These are phyloP conservation scores for Halisarca cf. caerulea DNA, from an alignment of 37 sponge, comb jelly and placozoan genomes.

Conservation along the genomic window DNA sequence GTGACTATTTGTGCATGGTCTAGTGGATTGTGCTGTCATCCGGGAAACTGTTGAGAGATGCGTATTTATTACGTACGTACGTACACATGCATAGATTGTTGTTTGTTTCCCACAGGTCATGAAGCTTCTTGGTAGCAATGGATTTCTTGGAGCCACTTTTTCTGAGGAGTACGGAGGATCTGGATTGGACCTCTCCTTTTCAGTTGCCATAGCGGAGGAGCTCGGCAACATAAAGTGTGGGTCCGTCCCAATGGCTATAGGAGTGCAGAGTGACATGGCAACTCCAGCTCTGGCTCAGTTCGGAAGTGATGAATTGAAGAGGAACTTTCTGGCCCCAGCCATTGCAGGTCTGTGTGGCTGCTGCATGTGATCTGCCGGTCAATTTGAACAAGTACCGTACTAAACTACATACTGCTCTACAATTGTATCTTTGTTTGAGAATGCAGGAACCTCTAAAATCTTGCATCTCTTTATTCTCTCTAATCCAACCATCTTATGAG, in stretches of 20 bases:
- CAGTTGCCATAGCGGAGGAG: conserved; percentile 88
- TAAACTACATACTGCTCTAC: too few species aligned
- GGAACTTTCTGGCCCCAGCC: conserved; percentile 77
- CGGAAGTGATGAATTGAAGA: conserved; percentile 84
- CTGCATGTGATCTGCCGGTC: too few species aligned
- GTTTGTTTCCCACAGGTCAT: conserved; percentile 71
- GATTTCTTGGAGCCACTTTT: conserved; percentile 85
- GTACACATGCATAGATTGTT: too few species aligned
- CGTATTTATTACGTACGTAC: too few species aligned
- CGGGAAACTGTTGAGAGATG: too few species aligned
- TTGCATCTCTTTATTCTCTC: too few species aligned
- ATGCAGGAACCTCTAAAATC: too few species aligned
- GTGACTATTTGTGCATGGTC: too few species aligned
- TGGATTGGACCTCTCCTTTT: conserved; percentile 83
- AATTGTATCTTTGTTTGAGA: too few species aligned
- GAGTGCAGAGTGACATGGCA: conserved; percentile 95
- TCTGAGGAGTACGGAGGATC: conserved; percentile 88
- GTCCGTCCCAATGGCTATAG: conserved; percentile 92
- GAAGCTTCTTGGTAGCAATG: conserved; percentile 84
- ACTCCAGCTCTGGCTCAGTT: conserved; percentile 84
- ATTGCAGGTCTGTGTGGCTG: conserved; percentile 47
- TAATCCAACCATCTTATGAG: too few species aligned
- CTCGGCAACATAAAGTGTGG: conserved; percentile 73
- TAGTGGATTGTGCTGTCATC: too few species aligned
- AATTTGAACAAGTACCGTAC: too few species aligned